Percentiles rank a stretch among this genome's conserved stretches.
Evolutionary conservation across 2,888 invertebrate species (phyloP).

Genomic region (Ormia ochracea): DNA sequence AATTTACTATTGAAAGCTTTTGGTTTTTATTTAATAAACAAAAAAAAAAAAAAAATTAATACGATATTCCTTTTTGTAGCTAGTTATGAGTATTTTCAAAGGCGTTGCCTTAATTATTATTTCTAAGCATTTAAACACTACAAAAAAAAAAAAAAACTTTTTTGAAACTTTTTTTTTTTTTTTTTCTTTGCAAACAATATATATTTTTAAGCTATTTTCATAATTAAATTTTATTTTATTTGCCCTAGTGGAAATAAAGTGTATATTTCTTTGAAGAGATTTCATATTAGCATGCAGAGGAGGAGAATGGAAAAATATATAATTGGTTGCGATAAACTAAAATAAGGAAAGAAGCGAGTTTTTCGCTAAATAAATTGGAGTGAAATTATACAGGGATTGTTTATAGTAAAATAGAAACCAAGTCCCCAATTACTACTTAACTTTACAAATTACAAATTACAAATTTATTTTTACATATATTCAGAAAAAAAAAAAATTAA

Average conservation of each 20-base stretch:
- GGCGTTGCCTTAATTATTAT: conserved; percentile 23
- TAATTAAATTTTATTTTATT: not conserved
- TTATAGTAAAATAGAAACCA: conserved; percentile 6
- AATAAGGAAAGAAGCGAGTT: not conserved
- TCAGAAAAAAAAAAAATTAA: not conserved
- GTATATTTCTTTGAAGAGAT: not conserved
- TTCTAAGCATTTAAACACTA: conserved; percentile 66
- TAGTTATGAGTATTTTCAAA: conserved; percentile 33
- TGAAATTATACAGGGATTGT: conserved; percentile 13
- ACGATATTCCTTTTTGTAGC: conserved; percentile 50
- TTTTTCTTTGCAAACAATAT: conserved; percentile 49
- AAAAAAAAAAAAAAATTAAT: conserved; percentile 8
- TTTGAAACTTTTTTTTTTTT: conserved; percentile 33
- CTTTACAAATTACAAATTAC: not conserved
- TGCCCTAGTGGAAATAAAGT: not conserved
- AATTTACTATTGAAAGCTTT: conserved; percentile 47
- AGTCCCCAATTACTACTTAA: not conserved
- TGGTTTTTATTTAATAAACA: conserved; percentile 34
- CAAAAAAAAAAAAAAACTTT: conserved; percentile 71
- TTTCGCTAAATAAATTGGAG: not conserved
- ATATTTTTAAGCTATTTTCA: conserved; percentile 48
- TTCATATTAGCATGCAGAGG: conserved; percentile 32
- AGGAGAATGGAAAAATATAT: not conserved
- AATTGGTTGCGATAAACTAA: too few species aligned
- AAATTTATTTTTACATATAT: not conserved